phyloP scores from a whole-genome alignment of 2,888 invertebrate genomes.

The Omphaloscelis lunosa region DNA sequence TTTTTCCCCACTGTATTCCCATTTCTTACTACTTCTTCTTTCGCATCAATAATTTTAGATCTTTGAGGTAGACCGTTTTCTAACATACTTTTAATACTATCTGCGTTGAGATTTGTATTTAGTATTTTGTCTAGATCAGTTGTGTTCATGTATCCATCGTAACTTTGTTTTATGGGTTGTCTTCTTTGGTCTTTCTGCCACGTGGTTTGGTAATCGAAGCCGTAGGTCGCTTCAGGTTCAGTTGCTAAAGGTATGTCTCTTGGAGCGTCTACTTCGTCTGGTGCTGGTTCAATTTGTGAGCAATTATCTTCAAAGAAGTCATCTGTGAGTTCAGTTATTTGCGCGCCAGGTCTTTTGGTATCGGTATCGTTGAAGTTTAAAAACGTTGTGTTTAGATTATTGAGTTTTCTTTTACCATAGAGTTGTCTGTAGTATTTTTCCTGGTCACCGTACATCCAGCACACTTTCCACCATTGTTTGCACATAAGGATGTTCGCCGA shows the following conservation, averaged over 20 bases:
- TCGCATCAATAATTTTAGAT: constrained; percentile 82
- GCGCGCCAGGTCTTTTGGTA: constrained; percentile 86
- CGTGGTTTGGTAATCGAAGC: constrained; percentile 81
- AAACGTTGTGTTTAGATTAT: constrained; percentile 81
- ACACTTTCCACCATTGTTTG: constrained; percentile 97
- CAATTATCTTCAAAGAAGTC: constrained; percentile 86
- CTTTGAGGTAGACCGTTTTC: constrained; percentile 86
- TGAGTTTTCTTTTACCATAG: constrained; percentile 92
- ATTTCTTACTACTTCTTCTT: constrained; percentile 82
- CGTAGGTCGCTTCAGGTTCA: constrained; percentile 85
- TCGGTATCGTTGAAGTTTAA: constrained; percentile 81
- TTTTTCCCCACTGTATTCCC: constrained; percentile 86
- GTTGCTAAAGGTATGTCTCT: constrained; percentile 76
- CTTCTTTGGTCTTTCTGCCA: constrained; percentile 90
- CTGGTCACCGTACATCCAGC: constrained; percentile 96
- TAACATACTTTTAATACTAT: constrained; percentile 85
- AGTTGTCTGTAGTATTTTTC: constrained; percentile 96
- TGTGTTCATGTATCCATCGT: constrained; percentile 82
- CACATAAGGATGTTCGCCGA: constrained; percentile 95
- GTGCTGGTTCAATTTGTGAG: constrained; percentile 83
- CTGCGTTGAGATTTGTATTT: constrained; percentile 77
- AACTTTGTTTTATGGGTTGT: constrained; percentile 86
- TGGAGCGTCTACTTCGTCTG: constrained; percentile 77
- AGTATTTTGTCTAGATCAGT: constrained; percentile 85
- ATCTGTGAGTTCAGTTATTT: constrained; percentile 88